These are phyloP conservation scores for Crypturellus undulatus DNA, from an alignment of 2,113 vertebrate species.

Conservation along the genomic window DNA sequence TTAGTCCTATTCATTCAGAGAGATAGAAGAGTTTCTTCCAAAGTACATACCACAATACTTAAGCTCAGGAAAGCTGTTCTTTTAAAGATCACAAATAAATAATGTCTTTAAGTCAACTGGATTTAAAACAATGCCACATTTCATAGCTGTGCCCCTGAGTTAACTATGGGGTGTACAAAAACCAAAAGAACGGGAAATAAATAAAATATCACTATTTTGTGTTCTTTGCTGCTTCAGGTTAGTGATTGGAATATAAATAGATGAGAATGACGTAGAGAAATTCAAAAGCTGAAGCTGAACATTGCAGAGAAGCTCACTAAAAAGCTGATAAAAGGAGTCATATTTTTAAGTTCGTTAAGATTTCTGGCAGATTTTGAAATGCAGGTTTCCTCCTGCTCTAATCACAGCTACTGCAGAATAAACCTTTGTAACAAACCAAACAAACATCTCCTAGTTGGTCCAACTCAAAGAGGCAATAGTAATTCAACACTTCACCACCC, in stretches of 20 bases:
- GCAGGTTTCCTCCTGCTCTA: neutral
- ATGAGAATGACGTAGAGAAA: neutral
- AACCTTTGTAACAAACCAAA: neutral
- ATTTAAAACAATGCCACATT: neutral
- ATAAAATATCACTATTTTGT: neutral
- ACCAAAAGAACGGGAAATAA: neutral
- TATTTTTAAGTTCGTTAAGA: neutral
- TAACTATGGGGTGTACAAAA: neutral
- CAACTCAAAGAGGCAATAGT: neutral
- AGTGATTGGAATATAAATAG: neutral
- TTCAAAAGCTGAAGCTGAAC: neutral
- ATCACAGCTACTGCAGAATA: neutral
- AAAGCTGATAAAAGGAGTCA: neutral
- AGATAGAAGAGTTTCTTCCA: neutral
- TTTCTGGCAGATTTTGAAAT: slow-evolving; percentile 5
- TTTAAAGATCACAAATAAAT: neutral
- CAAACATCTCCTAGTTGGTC: neutral
- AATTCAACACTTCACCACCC: neutral
- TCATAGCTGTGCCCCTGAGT: neutral
- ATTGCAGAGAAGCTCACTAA: neutral
- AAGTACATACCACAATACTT: neutral
- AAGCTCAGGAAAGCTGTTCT: neutral
- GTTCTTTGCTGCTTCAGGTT: neutral
- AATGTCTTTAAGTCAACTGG: neutral
- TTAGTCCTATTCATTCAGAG: neutral